Base-by-base conservation (phyloP, 2,797 vertebrate species). In the Lemur catta region DNA sequence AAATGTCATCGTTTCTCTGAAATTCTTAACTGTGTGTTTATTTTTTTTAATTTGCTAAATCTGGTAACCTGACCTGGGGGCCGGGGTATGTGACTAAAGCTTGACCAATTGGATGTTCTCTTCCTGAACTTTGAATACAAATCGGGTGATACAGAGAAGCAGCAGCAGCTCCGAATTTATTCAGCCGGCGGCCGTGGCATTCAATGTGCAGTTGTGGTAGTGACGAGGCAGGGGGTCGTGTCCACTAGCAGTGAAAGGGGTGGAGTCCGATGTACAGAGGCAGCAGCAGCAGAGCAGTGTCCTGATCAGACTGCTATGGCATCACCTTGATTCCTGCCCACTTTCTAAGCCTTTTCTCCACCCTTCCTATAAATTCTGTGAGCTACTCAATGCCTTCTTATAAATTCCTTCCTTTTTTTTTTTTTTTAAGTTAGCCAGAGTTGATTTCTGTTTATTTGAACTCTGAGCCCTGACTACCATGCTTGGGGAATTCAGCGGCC, bases 181-280 rank as follows among this genome's bases (percentile, higher is more conserved):
- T 86, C 26, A 75, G 13, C 10, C 18, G 13, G 7, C 14, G 41
- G 57, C 38, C 14, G 4, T 81, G 20, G 14, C 18, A 18, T 38
- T 41, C 38, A 26, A 13, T 3, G 0, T 48, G 1, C 0, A 28
- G 13, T 33, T 35, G 4, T 1, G 6, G 7, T 12, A 28, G 18
- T 2, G 6, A 14, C 35, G 12, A 18, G 35, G 3, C 33, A 26
- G 4, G 20, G 4, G 30, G 14, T 6, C 41, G 30, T 35, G 13
- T 59, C 43, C 6, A 3, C 18, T 38, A 0, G 22, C 65, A 14
- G 46, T 18, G 2, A 26, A 63, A 35, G 20, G 18, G 3, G 24
- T 43, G 22, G 55, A 14, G 13, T 22, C 14, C 55, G 18, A 18
- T 2, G 0, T 85, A 4, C 13, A 3, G 1, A 28, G 28, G 35